phyloP scores from a whole-genome alignment of 2,113 vertebrate genomes.

The Zosterops japonicus region DNA sequence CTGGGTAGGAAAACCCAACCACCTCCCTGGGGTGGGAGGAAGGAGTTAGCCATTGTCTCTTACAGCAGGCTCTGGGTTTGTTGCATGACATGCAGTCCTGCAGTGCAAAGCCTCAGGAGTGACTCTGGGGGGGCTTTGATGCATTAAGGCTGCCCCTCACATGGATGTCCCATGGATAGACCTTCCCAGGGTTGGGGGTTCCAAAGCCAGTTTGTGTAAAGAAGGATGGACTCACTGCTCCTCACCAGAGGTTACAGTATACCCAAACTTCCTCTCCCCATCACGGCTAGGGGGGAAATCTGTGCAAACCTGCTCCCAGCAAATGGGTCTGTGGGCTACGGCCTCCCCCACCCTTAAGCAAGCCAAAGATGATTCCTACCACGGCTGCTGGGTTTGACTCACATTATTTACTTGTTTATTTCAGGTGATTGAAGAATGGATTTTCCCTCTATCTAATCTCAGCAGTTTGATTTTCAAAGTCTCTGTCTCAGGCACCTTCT shows the following conservation, averaged over 20 bases:
- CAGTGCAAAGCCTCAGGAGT: neutral
- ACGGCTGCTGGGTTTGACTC: neutral
- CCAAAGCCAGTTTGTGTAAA: neutral
- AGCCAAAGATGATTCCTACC: neutral
- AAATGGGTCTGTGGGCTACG: neutral
- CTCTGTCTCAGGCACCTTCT: neutral
- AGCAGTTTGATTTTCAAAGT: neutral
- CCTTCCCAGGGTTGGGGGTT: neutral
- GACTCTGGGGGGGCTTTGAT: neutral
- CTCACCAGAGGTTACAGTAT: neutral
- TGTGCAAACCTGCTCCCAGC: neutral
- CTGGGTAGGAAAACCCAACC: neutral
- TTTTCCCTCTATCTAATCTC: neutral
- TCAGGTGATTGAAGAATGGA: neutral
- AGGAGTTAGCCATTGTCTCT: too few relatives aligned
- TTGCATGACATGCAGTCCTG: too few relatives aligned
- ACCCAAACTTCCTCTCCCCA: accelerated
- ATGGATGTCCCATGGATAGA: too few relatives aligned
- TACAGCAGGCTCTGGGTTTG: too few relatives aligned
- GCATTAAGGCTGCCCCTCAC: neutral
- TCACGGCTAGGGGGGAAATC: accelerated
- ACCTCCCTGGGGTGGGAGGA: neutral
- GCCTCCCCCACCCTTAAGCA: neutral
- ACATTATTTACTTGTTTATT: neutral
- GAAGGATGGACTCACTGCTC: neutral